These are phyloP conservation scores for Teleiodes luculella DNA, from an alignment of 2,888 invertebrate genomes.

Conservation along the genomic window DNA sequence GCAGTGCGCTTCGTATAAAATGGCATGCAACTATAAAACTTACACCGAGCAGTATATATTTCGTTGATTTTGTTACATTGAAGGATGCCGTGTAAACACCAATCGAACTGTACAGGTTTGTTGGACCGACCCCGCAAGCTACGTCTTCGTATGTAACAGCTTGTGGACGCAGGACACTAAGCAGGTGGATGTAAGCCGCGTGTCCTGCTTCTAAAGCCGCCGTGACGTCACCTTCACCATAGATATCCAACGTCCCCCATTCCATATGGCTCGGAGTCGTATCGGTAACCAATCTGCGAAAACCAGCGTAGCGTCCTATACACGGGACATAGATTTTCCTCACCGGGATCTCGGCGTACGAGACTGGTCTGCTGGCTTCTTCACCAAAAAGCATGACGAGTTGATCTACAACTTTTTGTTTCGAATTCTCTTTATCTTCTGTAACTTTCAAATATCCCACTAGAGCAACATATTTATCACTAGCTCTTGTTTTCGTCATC, in stretches of 20 bases:
- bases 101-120: constrained; percentile 26
- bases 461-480: constrained; percentile 43
- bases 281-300: constrained; percentile 37
- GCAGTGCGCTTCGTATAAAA: not conserved
- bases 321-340: constrained; percentile 58
- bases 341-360: constrained; percentile 52
- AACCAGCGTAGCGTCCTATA: constrained; percentile 60
- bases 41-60: not conserved
- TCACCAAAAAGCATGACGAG: constrained; percentile 58
- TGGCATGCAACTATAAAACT: not conserved
- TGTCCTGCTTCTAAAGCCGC: constrained; percentile 67
- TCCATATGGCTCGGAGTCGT: constrained; percentile 43
- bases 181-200: constrained; percentile 53
- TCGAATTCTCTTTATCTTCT: constrained; percentile 33
- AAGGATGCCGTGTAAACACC: not conserved
- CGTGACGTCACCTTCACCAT: constrained; percentile 64
- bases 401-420: constrained; percentile 53
- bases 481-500: constrained; percentile 48
- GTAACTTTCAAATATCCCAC: constrained; percentile 52
- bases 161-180: constrained; percentile 60
- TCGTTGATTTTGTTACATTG: not conserved
- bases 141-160: constrained; percentile 60
- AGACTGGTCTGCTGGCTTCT: constrained; percentile 48
- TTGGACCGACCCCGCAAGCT: constrained; percentile 38
- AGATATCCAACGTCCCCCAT: constrained; percentile 68